phyloP scores from a whole-genome alignment of 1,140 invertebrate genomes.

The Physella acuta region DNA sequence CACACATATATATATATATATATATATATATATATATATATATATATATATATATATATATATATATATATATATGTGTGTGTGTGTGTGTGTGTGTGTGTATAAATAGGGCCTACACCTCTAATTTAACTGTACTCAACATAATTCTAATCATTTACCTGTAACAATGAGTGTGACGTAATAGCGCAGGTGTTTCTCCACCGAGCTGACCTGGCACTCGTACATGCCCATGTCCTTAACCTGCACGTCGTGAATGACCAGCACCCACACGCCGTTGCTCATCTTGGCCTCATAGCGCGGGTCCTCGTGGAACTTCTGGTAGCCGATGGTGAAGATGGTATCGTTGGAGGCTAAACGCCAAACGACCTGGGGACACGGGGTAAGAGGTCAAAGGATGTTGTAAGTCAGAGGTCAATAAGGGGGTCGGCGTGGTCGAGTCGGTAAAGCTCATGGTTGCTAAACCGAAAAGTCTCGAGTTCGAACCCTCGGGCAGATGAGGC shows the following conservation, averaged over 20 bases:
- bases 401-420: no score
- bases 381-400: no score
- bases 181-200: constrained; percentile 26
- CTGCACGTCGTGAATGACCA: constrained; percentile 37
- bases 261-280: constrained; percentile 35
- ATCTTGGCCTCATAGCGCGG: constrained; percentile 28
- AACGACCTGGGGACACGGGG: constrained; percentile 33
- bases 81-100: not conserved
- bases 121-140: no score
- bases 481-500: no score
- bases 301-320: constrained; percentile 33
- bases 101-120: not conserved
- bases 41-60: not conserved
- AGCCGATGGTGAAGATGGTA: constrained; percentile 36
- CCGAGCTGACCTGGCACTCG: constrained; percentile 45
- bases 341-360: constrained; percentile 37
- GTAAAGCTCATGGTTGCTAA: no score
- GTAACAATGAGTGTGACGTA: constrained; percentile 29
- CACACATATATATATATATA: no score
- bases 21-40: not conserved
- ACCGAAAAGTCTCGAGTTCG: no score
- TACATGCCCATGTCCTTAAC: constrained; percentile 37
- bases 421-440: no score
- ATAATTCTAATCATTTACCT: constrained; percentile 24
- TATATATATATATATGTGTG: not conserved